Evolutionary conservation across 2,888 invertebrate genomes (phyloP).

Genomic region (Scaptomyza polygonia): DNA sequence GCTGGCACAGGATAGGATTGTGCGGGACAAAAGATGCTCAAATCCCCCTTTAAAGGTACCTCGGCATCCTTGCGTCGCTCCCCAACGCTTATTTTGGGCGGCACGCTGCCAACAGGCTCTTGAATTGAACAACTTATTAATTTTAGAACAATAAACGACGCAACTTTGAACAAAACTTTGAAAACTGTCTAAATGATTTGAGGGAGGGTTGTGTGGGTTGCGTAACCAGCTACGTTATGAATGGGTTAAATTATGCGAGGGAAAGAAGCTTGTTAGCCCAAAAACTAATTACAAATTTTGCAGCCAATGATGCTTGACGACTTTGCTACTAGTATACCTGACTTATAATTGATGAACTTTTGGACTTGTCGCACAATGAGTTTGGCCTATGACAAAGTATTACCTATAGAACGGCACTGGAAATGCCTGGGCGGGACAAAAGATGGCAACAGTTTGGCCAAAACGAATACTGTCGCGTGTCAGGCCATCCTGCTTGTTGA

Average conservation of each 20-base stretch:
- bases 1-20: slow-evolving; percentile 90
- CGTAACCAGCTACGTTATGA: slow-evolving; percentile 36
- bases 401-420: slow-evolving; percentile 86
- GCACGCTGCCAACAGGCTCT: slow-evolving; percentile 87
- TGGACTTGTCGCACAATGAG: slow-evolving; percentile 16
- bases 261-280: slow-evolving; percentile 4
- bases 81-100: slow-evolving; percentile 85
- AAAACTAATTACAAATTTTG: slow-evolving; percentile 49
- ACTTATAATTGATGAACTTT: slow-evolving; percentile 48
- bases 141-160: slow-evolving; percentile 24
- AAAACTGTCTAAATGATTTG: slow-evolving; percentile 54
- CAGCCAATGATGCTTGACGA: slow-evolving; percentile 61
- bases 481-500: slow-evolving; percentile 88
- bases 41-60: slow-evolving; percentile 81
- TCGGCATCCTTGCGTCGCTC: slow-evolving; percentile 87
- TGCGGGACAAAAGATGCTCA: slow-evolving; percentile 90
- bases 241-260: slow-evolving; percentile 50
- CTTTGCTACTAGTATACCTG: slow-evolving; percentile 30
- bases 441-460: slow-evolving; percentile 84
- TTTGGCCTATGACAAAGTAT: slow-evolving; percentile 6
- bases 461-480: slow-evolving; percentile 88
- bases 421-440: slow-evolving; percentile 88
- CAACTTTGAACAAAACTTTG: slow-evolving; percentile 37
- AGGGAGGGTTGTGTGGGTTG: slow-evolving; percentile 11
- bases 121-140: slow-evolving; percentile 38